Conservation (phyloP, 2,888 invertebrate species). For the Lochmaea crataegi region DNA sequence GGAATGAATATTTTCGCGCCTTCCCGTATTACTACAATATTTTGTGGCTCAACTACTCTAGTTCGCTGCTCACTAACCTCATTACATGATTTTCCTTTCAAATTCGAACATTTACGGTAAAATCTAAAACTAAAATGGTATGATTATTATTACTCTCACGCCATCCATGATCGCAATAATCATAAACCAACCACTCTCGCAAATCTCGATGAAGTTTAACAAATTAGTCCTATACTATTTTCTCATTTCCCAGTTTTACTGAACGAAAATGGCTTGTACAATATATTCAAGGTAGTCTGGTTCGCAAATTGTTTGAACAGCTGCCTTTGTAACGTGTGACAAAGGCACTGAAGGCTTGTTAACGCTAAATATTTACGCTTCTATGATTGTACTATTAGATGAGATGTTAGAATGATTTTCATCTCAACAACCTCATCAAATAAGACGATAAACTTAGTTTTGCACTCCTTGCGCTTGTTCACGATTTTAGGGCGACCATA, state of each 20-base stretch:
- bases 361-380: constrained; percentile 26
- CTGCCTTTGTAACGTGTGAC: constrained; percentile 24
- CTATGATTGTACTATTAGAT: constrained; percentile 27
- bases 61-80: no score
- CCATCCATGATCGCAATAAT: background rate
- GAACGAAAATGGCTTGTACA: constrained; percentile 13
- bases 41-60: no score
- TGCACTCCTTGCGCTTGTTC: background rate
- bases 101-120: background rate
- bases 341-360: constrained; percentile 27
- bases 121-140: background rate
- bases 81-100: no score
- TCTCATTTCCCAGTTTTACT: constrained; percentile 25
- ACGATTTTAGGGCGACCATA: constrained; percentile 6
- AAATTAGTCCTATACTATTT: constrained; percentile 29
- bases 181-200: constrained; percentile 1
- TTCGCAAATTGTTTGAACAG: constrained; percentile 29
- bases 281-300: constrained; percentile 31
- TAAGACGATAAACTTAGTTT: constrained; percentile 17
- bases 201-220: constrained; percentile 24
- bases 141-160: background rate
- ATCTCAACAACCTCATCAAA: constrained; percentile 29
- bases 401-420: constrained; percentile 22
- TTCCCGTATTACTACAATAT: no score
- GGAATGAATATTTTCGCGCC: no score